phyloP scores from a whole-genome alignment of 2,888 invertebrate species.

The Lydus trimaculatus region DNA sequence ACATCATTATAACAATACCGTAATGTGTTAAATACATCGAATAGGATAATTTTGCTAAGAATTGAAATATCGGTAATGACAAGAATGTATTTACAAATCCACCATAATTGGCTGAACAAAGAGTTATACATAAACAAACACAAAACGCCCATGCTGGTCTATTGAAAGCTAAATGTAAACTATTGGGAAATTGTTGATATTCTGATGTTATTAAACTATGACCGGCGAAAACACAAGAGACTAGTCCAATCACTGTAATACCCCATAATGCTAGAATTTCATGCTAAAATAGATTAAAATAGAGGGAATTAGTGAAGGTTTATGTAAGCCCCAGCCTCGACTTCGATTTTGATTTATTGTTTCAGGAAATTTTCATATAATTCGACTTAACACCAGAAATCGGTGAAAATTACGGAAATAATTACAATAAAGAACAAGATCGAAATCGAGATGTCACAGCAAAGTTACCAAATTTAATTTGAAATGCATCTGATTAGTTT shows the following conservation, averaged over 20 bases:
- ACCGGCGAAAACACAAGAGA: constrained; percentile 22
- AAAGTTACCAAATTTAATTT: constrained; percentile 15
- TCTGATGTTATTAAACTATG: constrained; percentile 14
- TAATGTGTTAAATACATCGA: constrained; percentile 29
- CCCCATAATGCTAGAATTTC: not conserved
- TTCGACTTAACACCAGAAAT: too few species aligned
- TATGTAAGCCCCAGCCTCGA: too few species aligned
- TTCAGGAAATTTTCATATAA: too few species aligned
- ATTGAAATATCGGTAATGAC: constrained; percentile 28
- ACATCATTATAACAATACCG: constrained; percentile 13
- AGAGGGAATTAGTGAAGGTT: too few species aligned
- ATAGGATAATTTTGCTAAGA: constrained; percentile 27
- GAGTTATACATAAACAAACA: not conserved
- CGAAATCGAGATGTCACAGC: too few species aligned
- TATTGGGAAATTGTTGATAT: constrained; percentile 24
- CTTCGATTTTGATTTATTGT: too few species aligned
- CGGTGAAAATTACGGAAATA: too few species aligned
- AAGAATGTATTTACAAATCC: constrained; percentile 25
- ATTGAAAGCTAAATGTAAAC: constrained; percentile 50
- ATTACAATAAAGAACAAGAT: too few species aligned
- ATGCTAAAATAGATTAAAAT: not conserved
- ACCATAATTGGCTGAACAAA: not conserved
- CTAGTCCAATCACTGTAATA: constrained; percentile 8
- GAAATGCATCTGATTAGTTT: constrained; percentile 3
- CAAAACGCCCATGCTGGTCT: constrained; percentile 56